These are phyloP conservation scores for Bibio marci DNA, from an alignment of 2,888 invertebrate genomes.

Conservation along the genomic window DNA sequence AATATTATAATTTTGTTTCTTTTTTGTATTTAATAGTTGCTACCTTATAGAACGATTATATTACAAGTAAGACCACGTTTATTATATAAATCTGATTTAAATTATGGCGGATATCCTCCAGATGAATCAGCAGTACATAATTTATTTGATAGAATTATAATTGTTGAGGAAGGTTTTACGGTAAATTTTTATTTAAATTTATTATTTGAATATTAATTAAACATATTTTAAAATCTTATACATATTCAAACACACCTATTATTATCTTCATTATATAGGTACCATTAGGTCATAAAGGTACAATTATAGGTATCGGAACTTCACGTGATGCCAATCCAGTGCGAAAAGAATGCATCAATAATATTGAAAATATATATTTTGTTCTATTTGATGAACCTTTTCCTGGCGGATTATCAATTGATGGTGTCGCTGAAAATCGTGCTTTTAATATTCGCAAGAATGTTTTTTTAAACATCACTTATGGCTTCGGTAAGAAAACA, in stretches of 20 bases:
- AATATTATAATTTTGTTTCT: too few species aligned
- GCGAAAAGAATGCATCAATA: conserved; percentile 34
- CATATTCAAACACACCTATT: neutral
- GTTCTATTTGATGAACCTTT: conserved; percentile 68
- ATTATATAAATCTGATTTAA: conserved; percentile 37
- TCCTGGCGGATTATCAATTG: conserved; percentile 35
- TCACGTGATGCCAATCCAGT: conserved; percentile 27
- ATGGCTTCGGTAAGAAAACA: conserved; percentile 26
- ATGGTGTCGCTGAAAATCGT: conserved; percentile 21
- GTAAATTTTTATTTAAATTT: too few species aligned
- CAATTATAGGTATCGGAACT: conserved; percentile 52
- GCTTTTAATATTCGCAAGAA: conserved; percentile 30
- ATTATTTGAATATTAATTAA: too few species aligned
- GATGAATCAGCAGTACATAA: conserved; percentile 47
- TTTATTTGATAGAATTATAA: conserved; percentile 73
- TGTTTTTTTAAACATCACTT: conserved; percentile 31
- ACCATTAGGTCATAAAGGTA: conserved; percentile 70
- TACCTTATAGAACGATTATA: conserved; percentile 34
- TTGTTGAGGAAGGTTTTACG: conserved; percentile 51
- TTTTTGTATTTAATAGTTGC: too few species aligned
- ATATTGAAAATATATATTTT: conserved; percentile 46
- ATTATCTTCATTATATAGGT: conserved; percentile 24
- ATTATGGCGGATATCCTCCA: conserved; percentile 39
- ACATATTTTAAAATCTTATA: too few species aligned
- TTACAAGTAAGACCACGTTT: conserved; percentile 68